Percentiles rank a stretch among this genome's conserved stretches.
Evolutionary conservation across 53 echinoderm and acorn worm species (phyloP).

Genomic region (Paracentrotus lividus): DNA sequence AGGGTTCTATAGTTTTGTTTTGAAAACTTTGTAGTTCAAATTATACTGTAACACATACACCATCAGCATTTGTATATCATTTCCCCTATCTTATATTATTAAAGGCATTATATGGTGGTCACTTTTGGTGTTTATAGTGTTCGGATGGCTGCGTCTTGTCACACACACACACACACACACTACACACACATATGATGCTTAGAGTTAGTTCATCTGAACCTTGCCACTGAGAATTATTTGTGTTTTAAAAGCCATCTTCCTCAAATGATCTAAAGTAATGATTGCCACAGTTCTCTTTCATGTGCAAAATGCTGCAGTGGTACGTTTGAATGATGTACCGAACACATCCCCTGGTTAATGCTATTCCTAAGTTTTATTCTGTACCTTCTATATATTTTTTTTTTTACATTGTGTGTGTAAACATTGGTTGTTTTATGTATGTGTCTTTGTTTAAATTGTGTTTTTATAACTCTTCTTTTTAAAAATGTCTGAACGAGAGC

Average conservation of each 20-base stretch:
- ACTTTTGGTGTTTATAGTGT: background rate
- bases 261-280: background rate
- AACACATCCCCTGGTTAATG: background rate
- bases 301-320: slow-evolving; percentile 66
- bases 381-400: slow-evolving; percentile 26
- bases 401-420: slow-evolving; percentile 58
- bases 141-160: background rate
- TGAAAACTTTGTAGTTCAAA: background rate
- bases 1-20: slow-evolving; percentile 29
- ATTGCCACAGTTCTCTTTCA: slow-evolving; percentile 44
- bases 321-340: slow-evolving; percentile 12
- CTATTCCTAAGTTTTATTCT: background rate
- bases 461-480: slow-evolving; percentile 9
- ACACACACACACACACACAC: background rate
- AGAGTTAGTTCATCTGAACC: slow-evolving; percentile 12
- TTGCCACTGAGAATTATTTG: background rate
- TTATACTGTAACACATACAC: background rate
- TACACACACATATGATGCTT: no score
- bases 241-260: background rate
- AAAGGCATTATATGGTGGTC: background rate
- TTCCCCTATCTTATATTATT: background rate
- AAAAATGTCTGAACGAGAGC: slow-evolving; percentile 54
- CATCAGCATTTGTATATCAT: slow-evolving; percentile 62
- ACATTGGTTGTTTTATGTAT: slow-evolving; percentile 39
- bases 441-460: slow-evolving; percentile 52